Evolutionary conservation across 37 sponge, comb jelly and placozoan species (phyloP), one percentile per base, ranked within the genome.

Genomic region (Chondrilla cf. caribensis): DNA sequence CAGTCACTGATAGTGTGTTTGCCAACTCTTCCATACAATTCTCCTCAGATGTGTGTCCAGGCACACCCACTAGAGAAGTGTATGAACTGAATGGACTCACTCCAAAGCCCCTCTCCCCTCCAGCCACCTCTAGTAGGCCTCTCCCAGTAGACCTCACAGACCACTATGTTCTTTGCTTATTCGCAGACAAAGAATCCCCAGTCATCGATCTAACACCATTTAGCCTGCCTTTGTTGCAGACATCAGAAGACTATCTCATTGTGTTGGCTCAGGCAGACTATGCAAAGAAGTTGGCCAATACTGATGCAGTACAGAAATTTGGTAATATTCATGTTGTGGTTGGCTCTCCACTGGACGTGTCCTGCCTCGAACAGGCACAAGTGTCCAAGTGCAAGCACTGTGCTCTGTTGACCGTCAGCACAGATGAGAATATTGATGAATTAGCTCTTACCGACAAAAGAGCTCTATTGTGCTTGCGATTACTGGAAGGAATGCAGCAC

Each of bases 141-240:
- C 18, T 19, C 4, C 64, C 64, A 7, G 25, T n/a, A 19, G 44
- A 70, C 3, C 33, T 84, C 19, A 77, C 68, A 4, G 71, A 91
- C 58, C 95, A 95, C 54, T 73, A 91, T 29, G 81, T 95, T 60
- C 78, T 95, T 36, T 91, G 95, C 55, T 73, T 91, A 41, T 89
- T 95, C 85, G 88, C 90, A 36, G 60, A 82, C 19, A 37, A 79
- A 29, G 57, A 89, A 3, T 90, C 95, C 0, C 77, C 89, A 14
- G 70, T 70, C 0, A 70, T 95, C 25, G 81, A 86, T 42, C 80
- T 95, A 25, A 37, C 71, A 44, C 86, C 47, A 65, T 87, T 95
- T 37, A 59, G 89, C 3, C 31, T 26, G 0, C 93, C 90, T 11
- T 80, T 92, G 11, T 40, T n/a, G 64, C 84, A 37, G 2, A 25